Evolutionary conservation across 2,113 vertebrate genomes (phyloP).

Genomic region (Rattus norvegicus): DNA sequence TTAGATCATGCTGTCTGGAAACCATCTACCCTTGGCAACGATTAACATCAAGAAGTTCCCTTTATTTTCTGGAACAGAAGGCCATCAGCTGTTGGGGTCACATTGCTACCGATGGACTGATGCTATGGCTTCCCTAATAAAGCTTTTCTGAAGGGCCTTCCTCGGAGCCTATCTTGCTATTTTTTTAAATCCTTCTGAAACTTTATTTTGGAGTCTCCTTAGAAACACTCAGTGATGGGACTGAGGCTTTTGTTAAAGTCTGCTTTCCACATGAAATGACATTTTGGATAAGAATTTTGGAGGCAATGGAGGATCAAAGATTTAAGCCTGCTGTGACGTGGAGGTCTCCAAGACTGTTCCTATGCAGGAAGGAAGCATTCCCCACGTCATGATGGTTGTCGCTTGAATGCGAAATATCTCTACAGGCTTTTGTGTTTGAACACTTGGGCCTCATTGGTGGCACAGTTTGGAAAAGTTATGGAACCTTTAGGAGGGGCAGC

Average conservation of each 20-base stretch:
- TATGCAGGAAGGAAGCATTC: accelerated
- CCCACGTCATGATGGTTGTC: background rate
- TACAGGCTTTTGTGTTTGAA: background rate
- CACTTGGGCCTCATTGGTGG: background rate
- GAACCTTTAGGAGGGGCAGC: background rate
- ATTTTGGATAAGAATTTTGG: background rate
- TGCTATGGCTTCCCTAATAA: background rate
- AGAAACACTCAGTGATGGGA: too few relatives aligned
- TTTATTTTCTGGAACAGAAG: background rate
- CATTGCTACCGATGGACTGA: background rate
- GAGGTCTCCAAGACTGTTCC: too few relatives aligned
- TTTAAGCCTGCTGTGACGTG: accelerated
- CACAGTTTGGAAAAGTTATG: background rate
- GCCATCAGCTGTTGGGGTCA: background rate
- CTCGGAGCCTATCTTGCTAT: background rate
- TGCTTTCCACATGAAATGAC: background rate
- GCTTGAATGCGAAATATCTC: background rate
- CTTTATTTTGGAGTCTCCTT: background rate
- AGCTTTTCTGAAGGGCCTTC: background rate
- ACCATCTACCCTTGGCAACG: background rate
- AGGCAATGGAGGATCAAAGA: background rate
- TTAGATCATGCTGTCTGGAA: background rate
- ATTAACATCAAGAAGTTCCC: background rate
- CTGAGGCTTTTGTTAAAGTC: background rate
- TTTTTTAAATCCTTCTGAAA: background rate